Base-by-base conservation (phyloP, 2,888 invertebrate species). In the Nomada ruficornis region DNA sequence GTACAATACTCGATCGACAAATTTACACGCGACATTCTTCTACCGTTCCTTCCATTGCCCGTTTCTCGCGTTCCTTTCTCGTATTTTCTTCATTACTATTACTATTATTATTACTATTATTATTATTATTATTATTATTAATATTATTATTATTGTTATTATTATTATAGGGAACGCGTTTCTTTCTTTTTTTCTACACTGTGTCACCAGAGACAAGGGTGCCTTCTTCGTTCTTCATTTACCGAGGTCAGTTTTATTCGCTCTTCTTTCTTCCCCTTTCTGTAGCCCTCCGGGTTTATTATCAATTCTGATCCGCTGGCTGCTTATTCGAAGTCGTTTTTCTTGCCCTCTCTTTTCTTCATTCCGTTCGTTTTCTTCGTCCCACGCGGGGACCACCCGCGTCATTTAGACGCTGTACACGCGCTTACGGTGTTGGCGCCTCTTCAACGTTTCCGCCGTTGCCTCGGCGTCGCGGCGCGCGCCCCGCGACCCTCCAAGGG, bases 1-100 rank as follows among this genome's bases (percentile, higher is more conserved):
- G 85, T 92, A 92, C 91, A 91, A 89, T 91, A 89, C 86, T 84
- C 86, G 87, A 63, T 85, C 87, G 87, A 88, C 84, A 88, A 92
- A 91, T 91, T 90, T 91, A 92, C 91, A 92, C 85, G 84, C 75
- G 74, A 70, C 70, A 64, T 71, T 60, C 29, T 63, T 63, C 67
- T 72, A 73, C 73, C 65, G 62, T 77, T 62, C 68, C 63, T 70
- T 76, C 75, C 68, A 57, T 77, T 63, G 73, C 42, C 55, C 54
- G 70, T 84, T 70, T 67, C 65, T 76, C 78, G 44, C 70, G 64
- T 55, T 68, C 80, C 60, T 55, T 74, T 47, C 64, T 80, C 68
- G 23, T 2, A 11, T 57, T 26, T 20, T 20, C 36, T 36, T 36
- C 7, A 5, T 36, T 7, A 7, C 36, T 36, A 36, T 36, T 36